These are phyloP conservation scores for Bombyx mandarina DNA, from an alignment of 1,140 invertebrate genomes.

Conservation along the genomic window DNA sequence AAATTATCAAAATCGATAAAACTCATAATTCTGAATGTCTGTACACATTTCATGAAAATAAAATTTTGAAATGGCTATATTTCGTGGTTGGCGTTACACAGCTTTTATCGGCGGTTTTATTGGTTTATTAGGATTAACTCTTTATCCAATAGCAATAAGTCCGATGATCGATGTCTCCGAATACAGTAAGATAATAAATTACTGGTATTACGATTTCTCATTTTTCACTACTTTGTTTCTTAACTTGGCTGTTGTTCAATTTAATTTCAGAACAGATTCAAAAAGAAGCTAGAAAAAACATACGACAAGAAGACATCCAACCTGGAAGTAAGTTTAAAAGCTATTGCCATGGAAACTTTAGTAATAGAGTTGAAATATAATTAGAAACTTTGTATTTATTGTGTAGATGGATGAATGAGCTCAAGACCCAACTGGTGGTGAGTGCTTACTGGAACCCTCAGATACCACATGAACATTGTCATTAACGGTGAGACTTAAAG, in stretches of 20 bases:
- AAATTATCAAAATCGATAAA: too few relatives aligned
- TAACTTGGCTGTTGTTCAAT: not conserved
- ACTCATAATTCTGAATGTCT: too few relatives aligned
- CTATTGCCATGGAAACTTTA: too few relatives aligned
- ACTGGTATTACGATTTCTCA: not conserved
- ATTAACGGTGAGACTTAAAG: too few relatives aligned
- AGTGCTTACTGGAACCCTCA: too few relatives aligned
- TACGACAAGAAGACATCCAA: constrained; percentile 77
- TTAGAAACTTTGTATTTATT: too few relatives aligned
- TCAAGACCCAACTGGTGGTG: too few relatives aligned
- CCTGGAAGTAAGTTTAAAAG: constrained; percentile 74
- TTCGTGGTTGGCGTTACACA: constrained; percentile 65
- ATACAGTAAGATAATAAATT: constrained; percentile 68
- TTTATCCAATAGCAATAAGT: constrained; percentile 75
- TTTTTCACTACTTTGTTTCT: too few relatives aligned
- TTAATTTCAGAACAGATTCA: constrained; percentile 74
- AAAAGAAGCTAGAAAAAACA: constrained; percentile 68
- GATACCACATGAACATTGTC: too few relatives aligned
- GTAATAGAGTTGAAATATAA: too few relatives aligned
- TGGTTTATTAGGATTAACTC: constrained; percentile 68
- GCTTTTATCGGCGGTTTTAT: constrained; percentile 70
- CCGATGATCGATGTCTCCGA: constrained; percentile 74
- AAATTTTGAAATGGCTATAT: constrained; percentile 28
- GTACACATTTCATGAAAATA: not conserved
- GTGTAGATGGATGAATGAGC: too few relatives aligned